A percentile compares a stretch with the other conserved stretches of the same genome.
Conservation (phyloP, 2,113 vertebrate genomes). For the Crotalus helleri region DNA sequence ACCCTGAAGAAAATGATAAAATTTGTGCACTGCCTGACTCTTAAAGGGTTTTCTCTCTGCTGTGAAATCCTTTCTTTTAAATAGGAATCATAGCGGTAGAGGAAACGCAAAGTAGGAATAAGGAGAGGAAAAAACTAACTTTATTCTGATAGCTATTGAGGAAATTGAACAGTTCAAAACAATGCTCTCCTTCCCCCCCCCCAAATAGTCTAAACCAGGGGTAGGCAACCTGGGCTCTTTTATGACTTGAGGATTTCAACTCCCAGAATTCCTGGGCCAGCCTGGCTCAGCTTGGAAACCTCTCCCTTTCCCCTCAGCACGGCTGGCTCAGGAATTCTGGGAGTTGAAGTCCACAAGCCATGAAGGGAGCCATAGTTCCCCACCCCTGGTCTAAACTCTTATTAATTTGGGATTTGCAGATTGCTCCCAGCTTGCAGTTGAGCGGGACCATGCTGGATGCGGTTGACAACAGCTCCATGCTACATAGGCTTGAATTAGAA, state of each 20-base stretch:
- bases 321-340: no score
- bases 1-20: not conserved
- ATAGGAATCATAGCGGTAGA: not conserved
- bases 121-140: not conserved
- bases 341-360: no score
- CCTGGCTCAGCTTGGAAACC: no score
- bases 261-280: no score
- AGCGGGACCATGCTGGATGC: constrained; percentile 81
- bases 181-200: not conserved
- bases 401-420: constrained; percentile 62
- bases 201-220: no score
- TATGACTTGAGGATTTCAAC: no score
- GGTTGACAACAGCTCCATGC: constrained; percentile 84
- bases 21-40: not conserved
- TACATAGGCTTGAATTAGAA: constrained; percentile 90
- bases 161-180: not conserved
- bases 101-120: not conserved
- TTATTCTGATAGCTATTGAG: not conserved
- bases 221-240: no score
- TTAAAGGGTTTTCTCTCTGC: not conserved
- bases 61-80: not conserved
- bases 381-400: not conserved
- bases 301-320: no score
- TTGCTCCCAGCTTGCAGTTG: constrained; percentile 66
- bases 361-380: not conserved